Evolutionary conservation across 2,797 vertebrate species (phyloP).

Genomic region (Lophotriccus pileatus): DNA sequence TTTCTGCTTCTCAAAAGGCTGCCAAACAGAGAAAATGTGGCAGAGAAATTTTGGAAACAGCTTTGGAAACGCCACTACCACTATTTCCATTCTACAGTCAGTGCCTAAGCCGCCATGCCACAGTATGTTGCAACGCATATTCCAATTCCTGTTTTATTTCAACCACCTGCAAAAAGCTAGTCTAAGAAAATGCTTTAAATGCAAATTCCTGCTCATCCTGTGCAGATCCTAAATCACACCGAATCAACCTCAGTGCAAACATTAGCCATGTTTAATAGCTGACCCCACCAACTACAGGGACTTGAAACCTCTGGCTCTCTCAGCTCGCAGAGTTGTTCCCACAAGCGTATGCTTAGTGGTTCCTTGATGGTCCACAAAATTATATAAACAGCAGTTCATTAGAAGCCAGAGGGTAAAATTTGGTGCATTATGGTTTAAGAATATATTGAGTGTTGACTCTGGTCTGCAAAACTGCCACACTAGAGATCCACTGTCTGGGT

Average conservation of each 20-base stretch:
- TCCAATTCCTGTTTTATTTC: background rate
- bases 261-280: background rate
- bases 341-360: background rate
- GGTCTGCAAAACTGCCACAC: background rate
- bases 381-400: background rate
- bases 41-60: background rate
- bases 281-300: background rate
- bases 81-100: background rate
- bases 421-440: background rate
- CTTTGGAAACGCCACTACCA: background rate
- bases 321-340: background rate
- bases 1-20: background rate
- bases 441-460: background rate
- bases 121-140: background rate
- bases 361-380: background rate
- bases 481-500: background rate
- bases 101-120: accelerated
- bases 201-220: background rate
- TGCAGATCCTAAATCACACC: background rate
- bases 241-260: background rate
- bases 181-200: background rate
- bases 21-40: background rate
- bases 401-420: slow-evolving; percentile 1
- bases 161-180: background rate
- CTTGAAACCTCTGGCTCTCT: background rate